A percentile compares a stretch with the other conserved stretches of the same genome.
Conservation (phyloP, 2,888 invertebrate genomes). For the Tubulanus polymorphus region DNA sequence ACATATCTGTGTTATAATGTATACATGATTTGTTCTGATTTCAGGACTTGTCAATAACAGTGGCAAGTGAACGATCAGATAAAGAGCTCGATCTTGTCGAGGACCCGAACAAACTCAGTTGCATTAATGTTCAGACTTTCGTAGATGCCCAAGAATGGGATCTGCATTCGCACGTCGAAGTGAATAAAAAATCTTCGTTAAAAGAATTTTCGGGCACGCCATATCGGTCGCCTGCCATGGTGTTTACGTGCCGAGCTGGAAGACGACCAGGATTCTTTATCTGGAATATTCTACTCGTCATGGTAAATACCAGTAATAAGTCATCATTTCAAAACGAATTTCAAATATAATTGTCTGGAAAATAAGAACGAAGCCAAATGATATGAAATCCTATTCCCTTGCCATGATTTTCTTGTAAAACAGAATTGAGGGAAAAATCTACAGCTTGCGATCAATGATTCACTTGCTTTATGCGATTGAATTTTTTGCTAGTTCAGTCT, state of each 20-base stretch:
- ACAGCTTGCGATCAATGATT: too few relatives aligned
- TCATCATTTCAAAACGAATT: too few relatives aligned
- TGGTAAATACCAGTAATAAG: conserved; percentile 23
- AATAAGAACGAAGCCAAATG: too few relatives aligned
- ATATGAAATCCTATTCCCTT: too few relatives aligned
- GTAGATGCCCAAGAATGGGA: conserved; percentile 27
- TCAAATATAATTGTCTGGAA: too few relatives aligned
- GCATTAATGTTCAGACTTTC: conserved; percentile 28
- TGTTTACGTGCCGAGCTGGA: conserved; percentile 25
- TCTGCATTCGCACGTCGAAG: conserved; percentile 32
- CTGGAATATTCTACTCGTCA: conserved; percentile 30
- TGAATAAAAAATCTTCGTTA: conserved; percentile 24
- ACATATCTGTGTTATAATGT: not conserved
- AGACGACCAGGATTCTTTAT: conserved; percentile 28
- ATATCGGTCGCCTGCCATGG: conserved; percentile 26
- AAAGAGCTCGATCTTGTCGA: conserved; percentile 24
- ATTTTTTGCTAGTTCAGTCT: too few relatives aligned
- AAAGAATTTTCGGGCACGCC: conserved; percentile 25
- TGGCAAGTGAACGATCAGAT: conserved; percentile 29
- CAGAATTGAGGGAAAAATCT: too few relatives aligned
- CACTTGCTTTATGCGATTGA: too few relatives aligned
- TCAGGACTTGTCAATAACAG: conserved; percentile 29
- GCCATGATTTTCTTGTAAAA: too few relatives aligned
- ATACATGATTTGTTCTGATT: not conserved
- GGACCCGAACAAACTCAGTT: conserved; percentile 27